Evolutionary conservation across 2,888 invertebrate species (phyloP), one percentile per base, ranked within the genome.

Genomic region (Ophion obscuratus): DNA sequence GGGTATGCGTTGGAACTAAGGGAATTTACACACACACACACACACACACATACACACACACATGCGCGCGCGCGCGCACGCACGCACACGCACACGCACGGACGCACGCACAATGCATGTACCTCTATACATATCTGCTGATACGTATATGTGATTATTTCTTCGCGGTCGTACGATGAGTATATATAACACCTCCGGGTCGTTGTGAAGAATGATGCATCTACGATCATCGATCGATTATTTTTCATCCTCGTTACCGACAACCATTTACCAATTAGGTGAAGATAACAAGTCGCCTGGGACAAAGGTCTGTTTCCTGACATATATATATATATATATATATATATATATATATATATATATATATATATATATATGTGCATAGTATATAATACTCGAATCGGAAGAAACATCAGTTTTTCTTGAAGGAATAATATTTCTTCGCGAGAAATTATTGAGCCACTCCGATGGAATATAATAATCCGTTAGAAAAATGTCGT

Each of bases 161-260:
- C 27, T 59, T 81, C 40, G 62, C 53, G 59, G 31, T 20, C n/a
- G 44, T 64, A 40, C 40, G 53, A 11, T 24, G n/a, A 27, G 73
- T 81, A 44, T 68, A 40, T 9, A 40, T 61, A 17, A 66, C 24
- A 73, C 14, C 47, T 67, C 36, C 47, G 64, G 0, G 68, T 81
- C 80, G 76, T 81, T 76, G 70, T n/a, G 27, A 61, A 47, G 68
- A 84, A 70, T 84, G 74, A 84, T 84, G 67, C 81, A 77, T 81
- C 27, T 74, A 84, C 67, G 77, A 81, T 81, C 84, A 67, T 81
- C 77, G 81, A 84, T 74, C 81, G 80, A 67, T 27, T 20, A 62
- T 71, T 84, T 77, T 70, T 53, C 53, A 68, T 77, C 27, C 27
- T 71, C 68, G 74, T 40, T 59, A 53, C 44, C 47, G 70, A 47